These are phyloP conservation scores for Artemisiospiza belli DNA, from an alignment of 2,113 vertebrate genomes.

Conservation along the genomic window DNA sequence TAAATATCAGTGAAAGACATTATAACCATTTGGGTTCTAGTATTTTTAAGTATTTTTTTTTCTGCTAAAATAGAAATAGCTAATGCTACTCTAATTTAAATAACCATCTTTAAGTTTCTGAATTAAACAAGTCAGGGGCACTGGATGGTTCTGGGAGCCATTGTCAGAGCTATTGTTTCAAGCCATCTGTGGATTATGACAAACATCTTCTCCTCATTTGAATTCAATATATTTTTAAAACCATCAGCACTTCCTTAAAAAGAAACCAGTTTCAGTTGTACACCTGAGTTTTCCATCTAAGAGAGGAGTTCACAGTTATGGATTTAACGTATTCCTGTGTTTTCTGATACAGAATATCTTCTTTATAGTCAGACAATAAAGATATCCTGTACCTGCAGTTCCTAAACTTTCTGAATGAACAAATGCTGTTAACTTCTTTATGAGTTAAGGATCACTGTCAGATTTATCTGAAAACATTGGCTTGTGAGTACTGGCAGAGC, in stretches of 20 bases:
- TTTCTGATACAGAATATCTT: background rate
- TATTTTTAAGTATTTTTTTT: background rate
- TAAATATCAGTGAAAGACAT: background rate
- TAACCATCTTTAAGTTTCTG: background rate
- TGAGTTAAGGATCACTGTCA: background rate
- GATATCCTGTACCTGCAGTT: background rate
- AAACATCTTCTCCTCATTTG: background rate
- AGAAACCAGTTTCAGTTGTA: background rate
- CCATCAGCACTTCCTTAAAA: slow-evolving; percentile 11
- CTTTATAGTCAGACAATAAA: background rate
- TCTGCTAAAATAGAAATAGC: background rate
- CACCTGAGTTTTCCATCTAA: background rate
- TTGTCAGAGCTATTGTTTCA: background rate
- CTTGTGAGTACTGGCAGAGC: background rate
- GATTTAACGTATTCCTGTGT: background rate
- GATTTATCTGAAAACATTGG: background rate
- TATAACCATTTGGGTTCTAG: background rate
- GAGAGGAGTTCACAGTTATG: background rate
- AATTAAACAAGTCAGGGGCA: background rate
- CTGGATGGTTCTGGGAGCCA: background rate
- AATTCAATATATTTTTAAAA: slow-evolving; percentile 9
- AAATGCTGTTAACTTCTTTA: background rate
- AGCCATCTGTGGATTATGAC: background rate
- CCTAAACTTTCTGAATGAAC: background rate
- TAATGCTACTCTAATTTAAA: background rate